These are phyloP conservation scores for Caerostris extrusa DNA, from an alignment of 1,140 invertebrate species.

Conservation along the genomic window DNA sequence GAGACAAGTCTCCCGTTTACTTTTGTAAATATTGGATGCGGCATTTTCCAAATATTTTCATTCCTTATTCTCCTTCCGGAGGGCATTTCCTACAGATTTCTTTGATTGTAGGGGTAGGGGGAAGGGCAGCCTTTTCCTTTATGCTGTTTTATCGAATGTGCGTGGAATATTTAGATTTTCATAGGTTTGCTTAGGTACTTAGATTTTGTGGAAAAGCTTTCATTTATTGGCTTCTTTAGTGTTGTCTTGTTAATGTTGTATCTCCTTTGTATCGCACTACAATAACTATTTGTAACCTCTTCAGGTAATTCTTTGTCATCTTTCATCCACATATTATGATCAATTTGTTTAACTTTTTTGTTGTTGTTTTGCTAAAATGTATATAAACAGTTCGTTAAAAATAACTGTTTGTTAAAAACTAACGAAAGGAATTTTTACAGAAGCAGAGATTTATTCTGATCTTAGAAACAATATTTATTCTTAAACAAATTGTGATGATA, in stretches of 20 bases:
- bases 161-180: not conserved
- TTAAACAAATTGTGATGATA: no score
- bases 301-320: not conserved
- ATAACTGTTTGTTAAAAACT: no score
- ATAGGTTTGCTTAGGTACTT: not conserved
- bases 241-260: not conserved
- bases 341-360: no score
- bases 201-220: not conserved
- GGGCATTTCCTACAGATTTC: conserved; percentile 20
- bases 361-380: no score
- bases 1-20: not conserved
- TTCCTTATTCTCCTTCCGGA: not conserved
- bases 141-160: not conserved
- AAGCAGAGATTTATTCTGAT: no score
- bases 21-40: conserved; percentile 57
- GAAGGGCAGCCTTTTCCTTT: not conserved
- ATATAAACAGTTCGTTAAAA: no score
- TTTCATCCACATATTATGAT: no score
- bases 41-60: conserved; percentile 49
- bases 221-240: not conserved
- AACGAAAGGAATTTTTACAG: no score
- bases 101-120: not conserved
- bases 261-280: not conserved
- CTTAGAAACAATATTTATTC: no score
- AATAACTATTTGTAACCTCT: not conserved